These are phyloP conservation scores for Enteromius mattozi DNA, from an alignment of 2,797 vertebrate species.

Conservation along the genomic window DNA sequence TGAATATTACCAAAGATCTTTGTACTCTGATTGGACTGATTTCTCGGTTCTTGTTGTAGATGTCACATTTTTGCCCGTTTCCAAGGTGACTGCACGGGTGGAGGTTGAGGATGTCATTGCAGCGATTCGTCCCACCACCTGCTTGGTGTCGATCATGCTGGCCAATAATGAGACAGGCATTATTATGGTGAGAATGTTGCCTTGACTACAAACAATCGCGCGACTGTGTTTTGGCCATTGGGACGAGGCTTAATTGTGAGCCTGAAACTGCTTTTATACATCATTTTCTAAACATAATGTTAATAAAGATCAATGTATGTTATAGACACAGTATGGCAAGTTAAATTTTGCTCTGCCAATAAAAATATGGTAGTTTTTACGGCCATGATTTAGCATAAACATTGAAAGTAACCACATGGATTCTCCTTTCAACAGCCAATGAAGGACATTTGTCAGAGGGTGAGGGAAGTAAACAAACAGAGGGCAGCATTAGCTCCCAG, in stretches of 20 bases:
- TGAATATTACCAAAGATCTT: not conserved
- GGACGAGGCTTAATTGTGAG: not conserved
- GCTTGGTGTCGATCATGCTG: slow-evolving; percentile 93
- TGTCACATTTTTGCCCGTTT: slow-evolving; percentile 88
- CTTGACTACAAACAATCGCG: not conserved
- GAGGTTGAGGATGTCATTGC: slow-evolving; percentile 88
- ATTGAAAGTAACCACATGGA: not conserved
- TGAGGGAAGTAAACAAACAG: slow-evolving; percentile 78
- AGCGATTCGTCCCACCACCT: slow-evolving; percentile 85
- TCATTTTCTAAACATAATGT: not conserved
- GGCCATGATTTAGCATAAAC: slow-evolving; percentile 3
- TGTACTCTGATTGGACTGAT: slow-evolving; percentile 8
- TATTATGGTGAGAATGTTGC: slow-evolving; percentile 85
- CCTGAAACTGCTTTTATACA: not conserved
- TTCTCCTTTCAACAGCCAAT: slow-evolving; percentile 80
- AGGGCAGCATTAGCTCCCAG: slow-evolving; percentile 57
- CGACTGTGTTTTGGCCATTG: not conserved
- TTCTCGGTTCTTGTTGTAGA: slow-evolving; percentile 74
- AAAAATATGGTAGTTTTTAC: not conserved
- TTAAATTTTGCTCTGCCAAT: not conserved
- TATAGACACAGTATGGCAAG: not conserved
- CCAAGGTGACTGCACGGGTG: slow-evolving; percentile 78
- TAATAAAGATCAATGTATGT: not conserved
- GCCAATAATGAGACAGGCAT: slow-evolving; percentile 97
- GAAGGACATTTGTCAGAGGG: slow-evolving; percentile 80